Percentiles rank a stretch among this genome's conserved stretches.
These are phyloP conservation scores for Arizona elegans DNA, from an alignment of 2,113 vertebrate species.

Conservation along the genomic window DNA sequence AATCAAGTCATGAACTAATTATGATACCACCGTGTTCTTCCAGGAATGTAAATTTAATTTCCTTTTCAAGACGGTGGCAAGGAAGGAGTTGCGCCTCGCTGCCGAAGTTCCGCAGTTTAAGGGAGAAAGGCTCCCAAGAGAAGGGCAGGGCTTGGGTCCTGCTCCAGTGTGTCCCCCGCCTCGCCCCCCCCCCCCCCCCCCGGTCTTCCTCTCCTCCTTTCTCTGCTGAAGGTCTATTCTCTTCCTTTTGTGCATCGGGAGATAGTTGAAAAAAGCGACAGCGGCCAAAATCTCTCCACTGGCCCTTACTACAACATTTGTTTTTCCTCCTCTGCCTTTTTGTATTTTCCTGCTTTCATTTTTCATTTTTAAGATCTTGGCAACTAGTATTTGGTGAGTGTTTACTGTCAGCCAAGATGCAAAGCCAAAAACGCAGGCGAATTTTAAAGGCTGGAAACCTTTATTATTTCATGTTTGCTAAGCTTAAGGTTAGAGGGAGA, in stretches of 20 bases:
- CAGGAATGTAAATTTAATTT: conserved; percentile 73
- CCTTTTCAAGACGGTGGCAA: conserved; percentile 62
- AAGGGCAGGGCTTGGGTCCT: conserved; percentile 43
- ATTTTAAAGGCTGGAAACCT: background rate
- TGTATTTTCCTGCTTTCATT: background rate
- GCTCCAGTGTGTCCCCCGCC: too few species aligned
- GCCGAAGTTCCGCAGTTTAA: conserved; percentile 49
- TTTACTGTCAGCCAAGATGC: background rate
- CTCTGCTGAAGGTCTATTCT: conserved; percentile 44
- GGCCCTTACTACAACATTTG: background rate
- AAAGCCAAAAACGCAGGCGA: background rate
- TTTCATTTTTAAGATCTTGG: background rate
- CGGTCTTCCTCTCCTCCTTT: conserved; percentile 49
- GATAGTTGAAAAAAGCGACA: too few species aligned
- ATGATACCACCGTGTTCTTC: conserved; percentile 62
- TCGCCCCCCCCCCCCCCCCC: background rate
- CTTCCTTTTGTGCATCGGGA: too few species aligned
- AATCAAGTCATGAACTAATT: conserved; percentile 73
- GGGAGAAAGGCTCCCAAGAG: conserved; percentile 53
- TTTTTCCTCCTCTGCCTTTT: background rate
- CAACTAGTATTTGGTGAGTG: background rate
- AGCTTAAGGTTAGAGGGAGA: background rate
- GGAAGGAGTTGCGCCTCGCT: conserved; percentile 59
- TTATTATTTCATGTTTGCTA: background rate
- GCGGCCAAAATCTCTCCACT: background rate